Conservation (phyloP, 2,797 vertebrate species). For the Salmo trutta region DNA sequence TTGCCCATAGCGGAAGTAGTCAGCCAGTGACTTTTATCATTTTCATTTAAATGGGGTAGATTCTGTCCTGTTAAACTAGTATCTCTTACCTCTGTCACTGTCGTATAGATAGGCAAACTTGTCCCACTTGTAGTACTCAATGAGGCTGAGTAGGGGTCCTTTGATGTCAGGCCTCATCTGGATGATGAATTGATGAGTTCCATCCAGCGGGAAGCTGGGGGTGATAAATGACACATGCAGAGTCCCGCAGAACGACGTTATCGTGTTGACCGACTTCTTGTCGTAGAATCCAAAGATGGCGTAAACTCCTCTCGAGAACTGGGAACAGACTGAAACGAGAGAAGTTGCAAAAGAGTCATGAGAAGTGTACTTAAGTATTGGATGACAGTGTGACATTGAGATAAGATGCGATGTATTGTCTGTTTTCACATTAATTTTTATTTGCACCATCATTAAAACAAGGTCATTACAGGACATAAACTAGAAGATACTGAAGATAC, state of each 20-base stretch:
- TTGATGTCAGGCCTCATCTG: slow-evolving; percentile 99
- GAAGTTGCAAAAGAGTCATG: neutral
- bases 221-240: slow-evolving; percentile 99
- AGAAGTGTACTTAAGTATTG: neutral
- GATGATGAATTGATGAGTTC: slow-evolving; percentile 95
- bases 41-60: too few species aligned
- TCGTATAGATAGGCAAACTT: slow-evolving; percentile 99
- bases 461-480: too few species aligned
- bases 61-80: neutral
- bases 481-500: too few species aligned
- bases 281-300: slow-evolving; percentile 99
- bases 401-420: neutral
- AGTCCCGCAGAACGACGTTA: slow-evolving; percentile 97
- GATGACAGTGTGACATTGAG: neutral
- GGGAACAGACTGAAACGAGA: slow-evolving; percentile 88
- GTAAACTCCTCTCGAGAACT: slow-evolving; percentile 99
- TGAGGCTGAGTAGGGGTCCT: slow-evolving; percentile 95
- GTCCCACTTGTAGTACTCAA: slow-evolving; percentile 99
- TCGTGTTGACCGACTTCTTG: slow-evolving; percentile 99
- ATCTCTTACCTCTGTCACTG: slow-evolving; percentile 91
- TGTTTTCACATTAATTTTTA: too few species aligned
- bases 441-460: too few species aligned
- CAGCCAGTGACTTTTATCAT: too few species aligned
- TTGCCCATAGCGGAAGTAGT: too few species aligned
- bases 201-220: slow-evolving; percentile 96